Percentiles rank a stretch among this genome's conserved stretches.
phyloP scores from a whole-genome alignment of 2,888 invertebrate species.

The Horisme vitalbata region DNA sequence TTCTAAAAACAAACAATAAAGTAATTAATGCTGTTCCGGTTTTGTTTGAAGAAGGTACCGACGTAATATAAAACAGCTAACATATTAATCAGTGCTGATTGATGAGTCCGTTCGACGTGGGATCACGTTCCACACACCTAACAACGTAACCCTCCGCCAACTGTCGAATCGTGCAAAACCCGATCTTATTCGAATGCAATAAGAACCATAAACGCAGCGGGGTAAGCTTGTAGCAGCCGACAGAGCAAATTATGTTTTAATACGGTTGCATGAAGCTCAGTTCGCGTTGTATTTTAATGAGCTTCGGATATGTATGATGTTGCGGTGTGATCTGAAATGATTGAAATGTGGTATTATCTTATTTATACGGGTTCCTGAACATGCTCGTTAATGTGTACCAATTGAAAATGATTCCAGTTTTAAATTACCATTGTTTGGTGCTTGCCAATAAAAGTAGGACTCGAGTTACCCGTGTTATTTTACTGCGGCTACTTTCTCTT shows the following conservation, averaged over 20 bases:
- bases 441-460: too few relatives aligned
- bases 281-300: constrained; percentile 4
- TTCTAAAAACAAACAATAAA: not conserved
- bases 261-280: constrained; percentile 3
- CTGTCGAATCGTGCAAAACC: not conserved
- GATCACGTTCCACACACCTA: constrained; percentile 26
- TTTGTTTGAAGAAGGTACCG: not conserved
- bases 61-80: constrained; percentile 18
- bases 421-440: not conserved
- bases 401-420: not conserved
- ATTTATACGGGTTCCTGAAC: constrained; percentile 7
- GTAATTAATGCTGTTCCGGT: not conserved
- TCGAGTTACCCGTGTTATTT: too few relatives aligned
- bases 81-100: constrained; percentile 41
- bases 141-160: not conserved
- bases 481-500: too few relatives aligned
- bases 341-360: constrained; percentile 13
- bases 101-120: constrained; percentile 31
- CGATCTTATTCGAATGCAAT: not conserved
- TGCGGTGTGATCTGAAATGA: constrained; percentile 2
- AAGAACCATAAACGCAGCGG: not conserved
- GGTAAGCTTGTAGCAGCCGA: not conserved
- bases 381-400: constrained; percentile 1
- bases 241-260: constrained; percentile 9
- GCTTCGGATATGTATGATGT: not conserved